phyloP scores from a whole-genome alignment of 2,797 vertebrate species.

The Rhadinocentrus ornatus region DNA sequence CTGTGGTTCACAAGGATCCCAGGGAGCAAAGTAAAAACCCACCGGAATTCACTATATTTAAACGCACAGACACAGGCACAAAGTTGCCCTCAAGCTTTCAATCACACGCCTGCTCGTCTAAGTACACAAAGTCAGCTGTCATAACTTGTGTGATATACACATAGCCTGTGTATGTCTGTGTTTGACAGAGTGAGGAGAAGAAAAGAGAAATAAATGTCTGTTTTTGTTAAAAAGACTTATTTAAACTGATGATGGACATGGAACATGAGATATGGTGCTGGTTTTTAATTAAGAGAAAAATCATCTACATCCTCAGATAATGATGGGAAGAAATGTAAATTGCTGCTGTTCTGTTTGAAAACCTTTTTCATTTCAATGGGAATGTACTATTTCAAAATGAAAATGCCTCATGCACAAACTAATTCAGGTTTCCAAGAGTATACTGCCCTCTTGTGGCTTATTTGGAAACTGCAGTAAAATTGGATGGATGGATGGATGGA shows the following conservation, averaged over 20 bases:
- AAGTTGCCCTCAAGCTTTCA: constrained; percentile 47
- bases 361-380: background rate
- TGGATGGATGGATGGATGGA: constrained; percentile 11
- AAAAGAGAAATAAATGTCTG: background rate
- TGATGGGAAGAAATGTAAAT: background rate
- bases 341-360: background rate
- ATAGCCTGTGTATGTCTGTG: background rate
- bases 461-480: constrained; percentile 16
- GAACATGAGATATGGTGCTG: background rate
- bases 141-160: constrained; percentile 33
- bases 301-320: background rate
- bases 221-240: background rate
- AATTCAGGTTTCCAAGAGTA: constrained; percentile 8
- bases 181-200: background rate
- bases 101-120: constrained; percentile 48
- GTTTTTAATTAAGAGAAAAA: background rate
- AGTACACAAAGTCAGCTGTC: constrained; percentile 54
- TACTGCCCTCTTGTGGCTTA: constrained; percentile 60
- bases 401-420: background rate
- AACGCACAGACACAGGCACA: constrained; percentile 43
- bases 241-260: background rate
- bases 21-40: constrained; percentile 70
- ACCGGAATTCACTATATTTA: constrained; percentile 80
- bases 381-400: background rate
- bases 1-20: constrained; percentile 74